Conservation (phyloP, 2,888 invertebrate species). For the Pelosia muscerda region DNA sequence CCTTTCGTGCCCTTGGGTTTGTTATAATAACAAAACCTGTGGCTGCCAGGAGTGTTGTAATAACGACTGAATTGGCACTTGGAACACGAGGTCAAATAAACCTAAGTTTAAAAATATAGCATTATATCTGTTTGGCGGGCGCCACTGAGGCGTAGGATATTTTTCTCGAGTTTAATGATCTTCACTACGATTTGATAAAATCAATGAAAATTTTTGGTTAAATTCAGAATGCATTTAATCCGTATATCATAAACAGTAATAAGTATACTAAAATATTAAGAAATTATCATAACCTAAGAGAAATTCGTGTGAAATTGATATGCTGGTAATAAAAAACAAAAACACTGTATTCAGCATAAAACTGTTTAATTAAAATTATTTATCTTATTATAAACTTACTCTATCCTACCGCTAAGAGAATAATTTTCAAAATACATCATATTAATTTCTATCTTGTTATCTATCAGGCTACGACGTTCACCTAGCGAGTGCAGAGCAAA, state of each 20-base stretch:
- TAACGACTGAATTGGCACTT: no score
- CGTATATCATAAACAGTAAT: no score
- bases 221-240: not conserved
- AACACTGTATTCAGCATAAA: not conserved
- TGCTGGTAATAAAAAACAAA: no score
- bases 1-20: no score
- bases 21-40: no score
- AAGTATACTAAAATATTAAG: not conserved
- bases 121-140: no score
- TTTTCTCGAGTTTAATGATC: not conserved
- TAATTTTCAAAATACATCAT: not conserved
- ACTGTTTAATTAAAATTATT: not conserved
- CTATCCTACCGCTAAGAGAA: not conserved
- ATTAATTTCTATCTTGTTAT: not conserved
- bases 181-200: not conserved
- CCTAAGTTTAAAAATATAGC: no score
- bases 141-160: no score
- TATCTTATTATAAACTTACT: not conserved
- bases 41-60: no score
- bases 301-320: no score
- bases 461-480: slow-evolving; percentile 89
- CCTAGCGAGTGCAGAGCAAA: slow-evolving; percentile 86
- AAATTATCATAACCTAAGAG: not conserved
- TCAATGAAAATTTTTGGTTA: not conserved
- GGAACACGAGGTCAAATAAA: no score